Evolutionary conservation across 2,113 vertebrate species (phyloP).

Genomic region (Brachirus orientalis): DNA sequence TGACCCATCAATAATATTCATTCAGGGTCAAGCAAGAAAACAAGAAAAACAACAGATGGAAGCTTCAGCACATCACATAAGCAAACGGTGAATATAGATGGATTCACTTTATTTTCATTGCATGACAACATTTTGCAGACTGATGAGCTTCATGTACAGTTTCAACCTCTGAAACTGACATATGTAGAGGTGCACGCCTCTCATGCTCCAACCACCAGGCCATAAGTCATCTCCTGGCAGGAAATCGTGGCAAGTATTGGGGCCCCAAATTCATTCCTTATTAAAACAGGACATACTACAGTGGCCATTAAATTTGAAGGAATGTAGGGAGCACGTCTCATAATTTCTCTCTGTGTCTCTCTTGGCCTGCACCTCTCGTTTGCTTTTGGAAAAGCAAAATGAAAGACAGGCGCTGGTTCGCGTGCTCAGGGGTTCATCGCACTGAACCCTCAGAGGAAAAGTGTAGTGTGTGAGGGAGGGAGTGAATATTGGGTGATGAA

Average conservation of each 20-base stretch:
- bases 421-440: constrained; percentile 47
- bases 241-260: constrained; percentile 37
- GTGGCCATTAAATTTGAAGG: constrained; percentile 65
- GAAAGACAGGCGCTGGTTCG: constrained; percentile 70
- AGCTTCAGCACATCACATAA: constrained; percentile 22
- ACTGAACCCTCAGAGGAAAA: constrained; percentile 49
- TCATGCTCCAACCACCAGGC: constrained; percentile 13
- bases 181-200: constrained; percentile 33
- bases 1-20: constrained; percentile 47
- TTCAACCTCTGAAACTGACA: constrained; percentile 42
- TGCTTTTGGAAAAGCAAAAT: constrained; percentile 64
- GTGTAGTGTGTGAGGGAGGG: constrained; percentile 21
- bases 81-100: constrained; percentile 57
- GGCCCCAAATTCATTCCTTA: constrained; percentile 61
- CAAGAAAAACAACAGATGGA: constrained; percentile 69
- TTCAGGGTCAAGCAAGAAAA: constrained; percentile 52
- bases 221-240: constrained; percentile 51
- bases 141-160: constrained; percentile 45
- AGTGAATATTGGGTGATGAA: constrained; percentile 55
- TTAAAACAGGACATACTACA: constrained; percentile 74
- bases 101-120: constrained; percentile 1
- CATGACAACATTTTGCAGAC: constrained; percentile 3
- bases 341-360: constrained; percentile 60
- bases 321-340: constrained; percentile 63
- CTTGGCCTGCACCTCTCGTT: constrained; percentile 45